Conservation (phyloP, 2,113 vertebrate genomes). For the Ceyx margarethae region DNA sequence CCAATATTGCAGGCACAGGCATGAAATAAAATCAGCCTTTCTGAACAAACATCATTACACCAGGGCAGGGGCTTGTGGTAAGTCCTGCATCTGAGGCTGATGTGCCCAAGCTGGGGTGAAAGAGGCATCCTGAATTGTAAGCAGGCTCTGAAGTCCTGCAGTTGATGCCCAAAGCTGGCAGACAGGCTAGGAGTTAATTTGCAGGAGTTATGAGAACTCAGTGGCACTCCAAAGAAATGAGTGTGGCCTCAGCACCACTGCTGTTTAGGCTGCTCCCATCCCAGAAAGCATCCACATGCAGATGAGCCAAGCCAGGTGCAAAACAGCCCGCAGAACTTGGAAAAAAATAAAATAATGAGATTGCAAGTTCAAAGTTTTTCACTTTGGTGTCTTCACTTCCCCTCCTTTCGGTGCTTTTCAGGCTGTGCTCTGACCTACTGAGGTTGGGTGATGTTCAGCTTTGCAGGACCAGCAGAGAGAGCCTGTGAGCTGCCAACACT, state of each 20-base stretch:
- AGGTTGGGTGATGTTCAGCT: not conserved
- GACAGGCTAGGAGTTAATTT: not conserved
- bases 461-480: constrained; percentile 1
- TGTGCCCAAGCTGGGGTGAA: not conserved
- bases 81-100: not conserved
- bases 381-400: not conserved
- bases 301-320: not conserved
- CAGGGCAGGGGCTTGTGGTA: not conserved
- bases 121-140: not conserved
- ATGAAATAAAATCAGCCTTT: not conserved
- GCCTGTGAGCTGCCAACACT: not conserved
- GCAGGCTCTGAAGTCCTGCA: not conserved
- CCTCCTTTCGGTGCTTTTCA: not conserved
- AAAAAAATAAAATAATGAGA: not conserved
- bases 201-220: not conserved
- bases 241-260: not conserved
- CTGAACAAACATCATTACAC: not conserved
- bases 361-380: not conserved
- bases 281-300: not conserved
- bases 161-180: not conserved
- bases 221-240: not conserved
- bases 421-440: not conserved
- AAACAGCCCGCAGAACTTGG: not conserved
- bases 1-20: not conserved
- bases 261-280: not conserved